Base-by-base conservation (phyloP, 2,888 invertebrate genomes). In the Octonoba sinensis region DNA sequence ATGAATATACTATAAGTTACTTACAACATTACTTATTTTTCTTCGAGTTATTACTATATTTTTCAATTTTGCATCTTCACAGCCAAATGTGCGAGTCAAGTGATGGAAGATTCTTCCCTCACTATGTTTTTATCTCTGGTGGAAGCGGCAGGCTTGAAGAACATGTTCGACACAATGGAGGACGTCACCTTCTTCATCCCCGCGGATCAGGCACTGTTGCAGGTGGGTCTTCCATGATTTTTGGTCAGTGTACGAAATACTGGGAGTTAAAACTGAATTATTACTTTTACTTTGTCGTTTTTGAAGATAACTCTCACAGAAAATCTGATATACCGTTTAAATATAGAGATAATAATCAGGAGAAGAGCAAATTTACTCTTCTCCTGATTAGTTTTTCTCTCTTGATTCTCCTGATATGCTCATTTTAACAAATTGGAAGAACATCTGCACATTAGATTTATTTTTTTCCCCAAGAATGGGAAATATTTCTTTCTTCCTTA, bases 21-120 rank as follows among this genome's bases (percentile, higher is more conserved):
- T n/a, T n/a, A n/a, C n/a, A n/a, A n/a, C n/a, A n/a, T n/a, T n/a
- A n/a, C n/a, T n/a, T n/a, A n/a, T n/a, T n/a, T n/a, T n/a, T n/a
- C n/a, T n/a, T n/a, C n/a, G n/a, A n/a, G n/a, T n/a, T n/a, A n/a
- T n/a, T n/a, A n/a, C n/a, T n/a, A n/a, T n/a, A n/a, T n/a, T n/a
- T n/a, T n/a, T n/a, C n/a, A 36, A 36, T 11, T 36, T 36, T 36
- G 36, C 8, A 6, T 36, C 8, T 36, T 36, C 8, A 8, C 87
- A 90, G 90, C 90, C 65, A 87, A 89, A 78, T 87, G 88, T 27
- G 84, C 90, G 4, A 87, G 88, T 47, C 88, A 89, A 20, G 89
- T 92, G 3, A 89, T 93, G 84, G 89, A 91, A 67, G 90, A 90
- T 73, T 90, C 91, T 84, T 92, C 92, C 86, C 89, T 92, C 49